A percentile compares a stretch with the other conserved stretches of the same genome.
These are phyloP conservation scores for Plectrocnemia conspersa DNA, from an alignment of 1,140 invertebrate genomes.

Conservation along the genomic window DNA sequence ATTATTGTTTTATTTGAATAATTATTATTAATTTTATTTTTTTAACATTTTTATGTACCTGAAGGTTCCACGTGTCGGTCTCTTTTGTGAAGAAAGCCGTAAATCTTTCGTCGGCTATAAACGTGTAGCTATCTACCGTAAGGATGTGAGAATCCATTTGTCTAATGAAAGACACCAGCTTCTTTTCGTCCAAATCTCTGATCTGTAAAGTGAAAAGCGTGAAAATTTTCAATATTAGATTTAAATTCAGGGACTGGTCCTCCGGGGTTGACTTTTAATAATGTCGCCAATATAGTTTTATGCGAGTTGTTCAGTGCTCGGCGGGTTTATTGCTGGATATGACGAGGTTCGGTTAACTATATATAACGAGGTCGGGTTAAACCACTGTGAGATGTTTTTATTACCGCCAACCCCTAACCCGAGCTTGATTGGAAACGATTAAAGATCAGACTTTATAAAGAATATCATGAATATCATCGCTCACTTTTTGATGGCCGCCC, in stretches of 20 bases:
- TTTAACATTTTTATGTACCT: conserved; percentile 59
- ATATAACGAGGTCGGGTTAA: conserved; percentile 3
- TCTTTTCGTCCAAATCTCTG: conserved; percentile 19
- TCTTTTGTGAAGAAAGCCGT: conserved; percentile 71
- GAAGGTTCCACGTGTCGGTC: conserved; percentile 83
- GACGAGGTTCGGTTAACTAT: conserved; percentile 9
- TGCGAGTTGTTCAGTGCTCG: conserved; percentile 10
- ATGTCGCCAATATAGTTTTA: conserved; percentile 6
- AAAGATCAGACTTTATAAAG: conserved; percentile 24
- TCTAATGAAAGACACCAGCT: conserved; percentile 77
- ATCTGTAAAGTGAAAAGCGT: conserved; percentile 8
- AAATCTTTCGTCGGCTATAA: conserved; percentile 85
- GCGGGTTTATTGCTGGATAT: conserved; percentile 17
- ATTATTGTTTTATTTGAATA: too few relatives aligned
- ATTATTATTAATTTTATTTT: too few relatives aligned
- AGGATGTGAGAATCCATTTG: conserved; percentile 83
- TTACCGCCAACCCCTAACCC: too few relatives aligned
- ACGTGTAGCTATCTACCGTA: conserved; percentile 83
- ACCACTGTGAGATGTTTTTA: conserved; percentile 14
- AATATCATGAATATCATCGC: conserved; percentile 17
- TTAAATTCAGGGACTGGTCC: too few relatives aligned
- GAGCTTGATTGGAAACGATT: conserved; percentile 24
- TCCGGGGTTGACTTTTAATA: too few relatives aligned
- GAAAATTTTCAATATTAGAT: too few relatives aligned
- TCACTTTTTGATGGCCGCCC: conserved; percentile 19